Conservation (phyloP, 2,888 invertebrate species). For the Omphaloscelis lunosa region DNA sequence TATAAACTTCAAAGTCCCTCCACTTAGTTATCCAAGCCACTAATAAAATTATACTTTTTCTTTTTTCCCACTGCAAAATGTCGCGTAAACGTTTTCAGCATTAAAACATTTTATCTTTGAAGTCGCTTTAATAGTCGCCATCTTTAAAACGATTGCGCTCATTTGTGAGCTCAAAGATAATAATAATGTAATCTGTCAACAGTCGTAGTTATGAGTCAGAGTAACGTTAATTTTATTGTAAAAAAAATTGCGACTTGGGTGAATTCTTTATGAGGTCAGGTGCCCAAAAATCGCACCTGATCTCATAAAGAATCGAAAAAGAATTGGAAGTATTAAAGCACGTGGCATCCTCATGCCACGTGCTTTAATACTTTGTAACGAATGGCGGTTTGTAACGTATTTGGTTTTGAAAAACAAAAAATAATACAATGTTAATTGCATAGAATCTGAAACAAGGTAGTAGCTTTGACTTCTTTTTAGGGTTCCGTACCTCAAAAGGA, state of each 20-base stretch:
- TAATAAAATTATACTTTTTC: slow-evolving; percentile 59
- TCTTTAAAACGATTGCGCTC: slow-evolving; percentile 52
- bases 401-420: neutral
- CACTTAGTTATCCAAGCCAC: slow-evolving; percentile 51
- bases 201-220: slow-evolving; percentile 26
- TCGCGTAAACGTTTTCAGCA: slow-evolving; percentile 51
- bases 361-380: neutral
- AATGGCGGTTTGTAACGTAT: neutral
- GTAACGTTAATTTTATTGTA: slow-evolving; percentile 19
- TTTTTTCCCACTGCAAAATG: slow-evolving; percentile 53
- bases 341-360: no score
- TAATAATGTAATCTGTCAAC: slow-evolving; percentile 48
- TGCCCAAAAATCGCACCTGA: no score
- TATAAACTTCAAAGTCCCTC: slow-evolving; percentile 35
- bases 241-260: neutral
- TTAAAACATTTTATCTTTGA: slow-evolving; percentile 61
- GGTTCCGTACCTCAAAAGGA: no score
- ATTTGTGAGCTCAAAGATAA: slow-evolving; percentile 48
- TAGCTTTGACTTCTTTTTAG: no score
- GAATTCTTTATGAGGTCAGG: slow-evolving; percentile 5
- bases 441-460: neutral
- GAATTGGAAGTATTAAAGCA: no score
- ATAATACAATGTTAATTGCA: no score
- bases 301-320: no score
- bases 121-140: slow-evolving; percentile 49